Evolutionary conservation across 2,113 vertebrate species (phyloP).

Genomic region (Taurulus bubalis): DNA sequence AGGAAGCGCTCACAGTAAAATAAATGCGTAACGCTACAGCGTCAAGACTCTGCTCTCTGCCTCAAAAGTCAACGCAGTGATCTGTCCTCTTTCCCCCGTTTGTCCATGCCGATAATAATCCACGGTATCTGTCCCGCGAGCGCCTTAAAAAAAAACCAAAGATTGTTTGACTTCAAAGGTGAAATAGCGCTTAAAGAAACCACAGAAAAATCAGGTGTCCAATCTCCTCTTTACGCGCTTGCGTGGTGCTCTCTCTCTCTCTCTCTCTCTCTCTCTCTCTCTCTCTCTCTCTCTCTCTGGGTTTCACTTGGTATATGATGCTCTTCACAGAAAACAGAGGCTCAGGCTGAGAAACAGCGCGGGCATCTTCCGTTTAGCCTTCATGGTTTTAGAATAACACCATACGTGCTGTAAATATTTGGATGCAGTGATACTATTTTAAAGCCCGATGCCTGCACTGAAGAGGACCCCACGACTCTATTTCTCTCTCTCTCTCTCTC

Average conservation of each 20-base stretch:
- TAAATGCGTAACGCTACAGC: constrained; percentile 73
- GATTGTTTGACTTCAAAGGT: constrained; percentile 44
- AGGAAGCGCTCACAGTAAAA: background rate
- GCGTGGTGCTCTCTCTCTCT: constrained; percentile 57
- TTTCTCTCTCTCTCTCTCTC: constrained; percentile 20
- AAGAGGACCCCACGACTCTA: constrained; percentile 43
- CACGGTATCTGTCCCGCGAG: constrained; percentile 39
- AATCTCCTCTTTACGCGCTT: constrained; percentile 64
- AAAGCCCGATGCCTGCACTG: constrained; percentile 46
- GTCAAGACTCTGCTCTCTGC: constrained; percentile 63
- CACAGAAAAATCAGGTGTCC: constrained; percentile 70
- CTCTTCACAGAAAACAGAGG: constrained; percentile 34
- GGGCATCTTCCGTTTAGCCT: constrained; percentile 45
- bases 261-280: too few relatives aligned
- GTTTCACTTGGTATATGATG: constrained; percentile 53
- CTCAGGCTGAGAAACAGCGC: constrained; percentile 26
- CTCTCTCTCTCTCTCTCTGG: constrained; percentile 4
- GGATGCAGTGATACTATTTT: constrained; percentile 49
- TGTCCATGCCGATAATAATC: constrained; percentile 72
- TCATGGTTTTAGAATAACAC: constrained; percentile 27
- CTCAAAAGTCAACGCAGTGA: constrained; percentile 72
- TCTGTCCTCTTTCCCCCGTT: constrained; percentile 63
- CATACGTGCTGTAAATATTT: constrained; percentile 28
- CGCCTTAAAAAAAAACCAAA: constrained; percentile 24
- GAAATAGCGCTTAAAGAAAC: constrained; percentile 58